These are phyloP conservation scores for Salvelinus namaycush DNA, from an alignment of 2,113 vertebrate species.

Conservation along the genomic window DNA sequence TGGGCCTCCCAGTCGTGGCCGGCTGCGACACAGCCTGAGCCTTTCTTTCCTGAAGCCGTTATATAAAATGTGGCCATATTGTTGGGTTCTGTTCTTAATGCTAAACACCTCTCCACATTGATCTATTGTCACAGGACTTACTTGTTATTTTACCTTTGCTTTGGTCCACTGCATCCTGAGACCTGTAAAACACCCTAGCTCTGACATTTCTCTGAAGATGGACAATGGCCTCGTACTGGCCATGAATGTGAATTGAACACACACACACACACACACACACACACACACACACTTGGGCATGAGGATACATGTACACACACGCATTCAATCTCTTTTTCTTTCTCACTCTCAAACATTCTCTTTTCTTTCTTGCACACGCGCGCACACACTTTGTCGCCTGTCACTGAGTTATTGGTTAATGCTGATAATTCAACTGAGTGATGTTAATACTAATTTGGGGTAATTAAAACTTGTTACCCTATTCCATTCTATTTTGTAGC, in stretches of 20 bases:
- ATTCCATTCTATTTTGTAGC: too few species aligned
- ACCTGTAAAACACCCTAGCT: not conserved
- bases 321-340: not conserved
- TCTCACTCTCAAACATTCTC: not conserved
- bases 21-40: too few species aligned
- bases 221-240: not conserved
- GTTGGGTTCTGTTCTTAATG: not conserved
- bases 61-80: too few species aligned
- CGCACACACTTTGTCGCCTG: not conserved
- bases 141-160: slow-evolving; percentile 24
- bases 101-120: slow-evolving; percentile 1
- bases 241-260: not conserved
- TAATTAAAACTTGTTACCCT: slow-evolving; percentile 6
- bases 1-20: too few species aligned
- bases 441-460: slow-evolving; percentile 20
- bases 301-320: not conserved
- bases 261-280: not conserved
- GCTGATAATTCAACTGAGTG: slow-evolving; percentile 10
- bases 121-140: slow-evolving; percentile 11
- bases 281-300: not conserved
- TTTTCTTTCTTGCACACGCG: not conserved
- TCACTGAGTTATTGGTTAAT: slow-evolving; percentile 5
- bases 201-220: slow-evolving; percentile 18
- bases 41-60: too few species aligned
- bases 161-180: not conserved